Percentiles rank a stretch among this genome's conserved stretches.
Conservation (phyloP, 2,797 vertebrate species). For the Podarcis siculus region DNA sequence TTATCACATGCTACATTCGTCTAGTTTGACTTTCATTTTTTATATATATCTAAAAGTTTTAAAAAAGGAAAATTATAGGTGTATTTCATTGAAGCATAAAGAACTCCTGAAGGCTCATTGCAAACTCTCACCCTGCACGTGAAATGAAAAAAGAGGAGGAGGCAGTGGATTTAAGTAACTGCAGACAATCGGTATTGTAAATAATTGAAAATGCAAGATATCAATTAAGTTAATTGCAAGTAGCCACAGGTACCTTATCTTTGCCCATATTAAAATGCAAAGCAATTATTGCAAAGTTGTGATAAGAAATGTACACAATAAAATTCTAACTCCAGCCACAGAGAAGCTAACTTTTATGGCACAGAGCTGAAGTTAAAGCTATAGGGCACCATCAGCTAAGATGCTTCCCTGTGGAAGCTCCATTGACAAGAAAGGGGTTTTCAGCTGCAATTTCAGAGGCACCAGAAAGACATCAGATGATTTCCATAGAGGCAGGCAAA, state of each 20-base stretch:
- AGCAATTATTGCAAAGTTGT: conserved; percentile 15
- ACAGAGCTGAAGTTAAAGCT: background rate
- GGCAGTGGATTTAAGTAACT: conserved; percentile 26
- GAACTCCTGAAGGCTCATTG: conserved; percentile 45
- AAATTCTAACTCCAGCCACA: conserved; percentile 9
- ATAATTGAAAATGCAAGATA: conserved; percentile 43
- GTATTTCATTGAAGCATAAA: conserved; percentile 57
- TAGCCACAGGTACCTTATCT: background rate
- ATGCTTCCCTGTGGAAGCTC: background rate
- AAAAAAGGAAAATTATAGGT: conserved; percentile 54
- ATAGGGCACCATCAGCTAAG: background rate
- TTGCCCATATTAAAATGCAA: conserved; percentile 28
- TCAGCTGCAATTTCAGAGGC: background rate
- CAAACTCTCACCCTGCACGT: background rate
- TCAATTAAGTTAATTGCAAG: conserved; percentile 24
- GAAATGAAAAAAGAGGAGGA: conserved; percentile 34
- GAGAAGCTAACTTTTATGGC: background rate
- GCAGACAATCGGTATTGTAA: background rate
- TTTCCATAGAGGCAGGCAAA: background rate
- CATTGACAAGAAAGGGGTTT: background rate
- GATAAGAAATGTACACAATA: background rate
- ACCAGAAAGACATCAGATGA: background rate
- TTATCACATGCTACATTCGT: conserved; percentile 66
- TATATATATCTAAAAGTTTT: conserved; percentile 46
- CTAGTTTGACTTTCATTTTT: conserved; percentile 59